Conservation (phyloP, 1,140 invertebrate genomes). For the Dermatophagoides farinae region DNA sequence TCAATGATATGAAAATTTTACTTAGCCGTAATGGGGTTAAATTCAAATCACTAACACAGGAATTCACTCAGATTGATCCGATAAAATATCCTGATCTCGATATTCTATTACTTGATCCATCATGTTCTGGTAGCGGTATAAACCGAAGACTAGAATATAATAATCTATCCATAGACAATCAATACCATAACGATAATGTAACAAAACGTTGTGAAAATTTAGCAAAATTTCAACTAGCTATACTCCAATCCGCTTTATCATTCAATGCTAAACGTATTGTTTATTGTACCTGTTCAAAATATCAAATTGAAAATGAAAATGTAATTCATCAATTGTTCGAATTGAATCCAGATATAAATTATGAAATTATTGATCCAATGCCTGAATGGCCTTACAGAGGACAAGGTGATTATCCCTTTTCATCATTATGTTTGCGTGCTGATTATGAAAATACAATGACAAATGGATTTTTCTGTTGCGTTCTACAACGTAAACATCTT, state of each 20-base stretch:
- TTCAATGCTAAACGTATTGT: conserved; percentile 65
- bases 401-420: conserved; percentile 27
- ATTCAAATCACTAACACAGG: conserved; percentile 41
- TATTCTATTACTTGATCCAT: conserved; percentile 82
- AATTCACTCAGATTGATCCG: conserved; percentile 41
- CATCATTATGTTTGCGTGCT: conserved; percentile 47
- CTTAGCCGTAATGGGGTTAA: conserved; percentile 37
- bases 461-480: conserved; percentile 60
- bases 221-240: conserved; percentile 55
- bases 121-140: conserved; percentile 83
- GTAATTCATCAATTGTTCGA: conserved; percentile 41
- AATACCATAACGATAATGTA: conserved; percentile 10
- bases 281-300: conserved; percentile 84
- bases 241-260: conserved; percentile 61
- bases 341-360: conserved; percentile 6
- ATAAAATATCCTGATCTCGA: conserved; percentile 43
- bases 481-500: not conserved
- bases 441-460: conserved; percentile 49
- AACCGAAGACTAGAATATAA: conserved; percentile 30
- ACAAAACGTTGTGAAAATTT: conserved; percentile 40
- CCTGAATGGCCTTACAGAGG: conserved; percentile 24
- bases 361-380: conserved; percentile 21
- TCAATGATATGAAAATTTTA: conserved; percentile 20
- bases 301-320: conserved; percentile 74
- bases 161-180: too few species aligned